A percentile compares a stretch with the other conserved stretches of the same genome.
Conservation (phyloP, 2,888 invertebrate genomes). For the Dolomedes plantarius region DNA sequence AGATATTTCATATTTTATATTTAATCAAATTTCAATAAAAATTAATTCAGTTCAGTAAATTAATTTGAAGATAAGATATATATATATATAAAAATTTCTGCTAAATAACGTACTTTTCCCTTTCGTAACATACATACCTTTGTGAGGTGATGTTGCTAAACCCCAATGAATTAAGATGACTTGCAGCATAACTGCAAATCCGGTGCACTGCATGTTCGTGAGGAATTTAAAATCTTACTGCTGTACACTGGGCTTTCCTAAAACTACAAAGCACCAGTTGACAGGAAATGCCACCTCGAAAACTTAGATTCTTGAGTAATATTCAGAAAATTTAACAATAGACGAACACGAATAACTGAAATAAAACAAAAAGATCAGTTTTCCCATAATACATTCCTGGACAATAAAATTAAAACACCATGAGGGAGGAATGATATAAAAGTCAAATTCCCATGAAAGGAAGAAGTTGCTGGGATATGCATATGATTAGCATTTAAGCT, state of each 20-base stretch:
- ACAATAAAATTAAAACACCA: too few relatives aligned
- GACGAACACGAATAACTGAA: conserved; percentile 12
- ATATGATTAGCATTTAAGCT: too few relatives aligned
- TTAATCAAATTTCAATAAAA: too few relatives aligned
- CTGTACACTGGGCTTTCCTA: conserved; percentile 59
- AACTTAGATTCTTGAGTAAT: conserved; percentile 17
- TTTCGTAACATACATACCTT: conserved; percentile 64
- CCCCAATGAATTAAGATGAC: conserved; percentile 11
- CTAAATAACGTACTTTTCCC: conserved; percentile 69
- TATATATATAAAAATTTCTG: too few relatives aligned
- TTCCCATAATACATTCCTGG: too few relatives aligned
- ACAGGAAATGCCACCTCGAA: not conserved
- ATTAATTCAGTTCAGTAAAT: too few relatives aligned
- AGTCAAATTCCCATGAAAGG: too few relatives aligned
- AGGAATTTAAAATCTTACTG: conserved; percentile 41
- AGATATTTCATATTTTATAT: too few relatives aligned
- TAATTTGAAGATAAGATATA: too few relatives aligned
- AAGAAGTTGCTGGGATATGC: too few relatives aligned
- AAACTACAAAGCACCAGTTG: conserved; percentile 10
- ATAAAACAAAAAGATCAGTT: conserved; percentile 2
- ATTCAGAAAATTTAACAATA: conserved; percentile 9
- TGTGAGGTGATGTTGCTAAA: conserved; percentile 44
- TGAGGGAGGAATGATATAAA: too few relatives aligned
- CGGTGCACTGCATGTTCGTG: conserved; percentile 50
- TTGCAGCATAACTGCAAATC: conserved; percentile 54